These are phyloP conservation scores for Beris chalybata DNA, from an alignment of 2,888 invertebrate species.

Conservation along the genomic window DNA sequence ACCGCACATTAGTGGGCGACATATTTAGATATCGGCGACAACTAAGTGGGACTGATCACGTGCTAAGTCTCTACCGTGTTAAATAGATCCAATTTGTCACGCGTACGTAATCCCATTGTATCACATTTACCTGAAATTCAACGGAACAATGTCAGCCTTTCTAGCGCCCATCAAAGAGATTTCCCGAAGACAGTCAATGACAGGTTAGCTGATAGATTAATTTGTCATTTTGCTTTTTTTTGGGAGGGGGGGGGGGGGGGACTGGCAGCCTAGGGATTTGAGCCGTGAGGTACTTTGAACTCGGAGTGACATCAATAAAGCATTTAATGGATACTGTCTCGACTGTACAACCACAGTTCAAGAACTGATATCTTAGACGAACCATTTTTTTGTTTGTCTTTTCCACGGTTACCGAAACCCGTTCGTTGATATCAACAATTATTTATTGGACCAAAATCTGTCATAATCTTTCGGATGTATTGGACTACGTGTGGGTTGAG, in stretches of 20 bases:
- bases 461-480: no score
- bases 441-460: no score
- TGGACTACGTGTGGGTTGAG: no score
- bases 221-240: conserved; percentile 12
- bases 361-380: no score
- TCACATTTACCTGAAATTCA: conserved; percentile 27
- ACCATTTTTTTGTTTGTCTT: no score
- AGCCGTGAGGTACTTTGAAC: not conserved
- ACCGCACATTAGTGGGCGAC: not conserved
- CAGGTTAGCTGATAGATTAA: conserved; percentile 6
- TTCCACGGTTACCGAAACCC: no score
- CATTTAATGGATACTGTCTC: not conserved
- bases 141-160: no score
- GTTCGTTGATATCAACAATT: no score
- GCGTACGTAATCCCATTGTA: conserved; percentile 24
- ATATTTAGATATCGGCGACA: not conserved
- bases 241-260: no score
- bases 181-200: not conserved
- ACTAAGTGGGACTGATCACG: conserved; percentile 9
- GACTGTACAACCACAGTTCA: not conserved
- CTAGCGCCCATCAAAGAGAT: not conserved
- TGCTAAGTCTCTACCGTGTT: conserved; percentile 15
- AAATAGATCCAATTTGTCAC: conserved; percentile 29
- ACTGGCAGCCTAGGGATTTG: conserved; percentile 1
- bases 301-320: not conserved